Base-by-base conservation (phyloP, 2,888 invertebrate species). In the Lochmaea crataegi region DNA sequence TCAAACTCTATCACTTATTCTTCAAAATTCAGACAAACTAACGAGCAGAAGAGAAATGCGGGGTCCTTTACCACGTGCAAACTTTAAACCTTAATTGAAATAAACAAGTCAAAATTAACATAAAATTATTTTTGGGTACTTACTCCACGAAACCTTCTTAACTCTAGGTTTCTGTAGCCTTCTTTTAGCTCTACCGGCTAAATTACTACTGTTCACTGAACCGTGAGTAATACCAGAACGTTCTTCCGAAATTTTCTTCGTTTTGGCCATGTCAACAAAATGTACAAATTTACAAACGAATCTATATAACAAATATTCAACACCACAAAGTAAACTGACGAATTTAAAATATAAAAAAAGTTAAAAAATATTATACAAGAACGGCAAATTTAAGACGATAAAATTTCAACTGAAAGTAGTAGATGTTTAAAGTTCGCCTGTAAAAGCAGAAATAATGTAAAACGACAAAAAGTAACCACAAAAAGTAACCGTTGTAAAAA, bases 71-170 rank as follows among this genome's bases (percentile, higher is more conserved):
- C 32, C 32, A 32, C 32, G 32, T 32, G 32, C 32, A 32, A 32
- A 32, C 32, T 32, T 32, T n/a, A n/a, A n/a, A n/a, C n/a, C n/a
- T n/a, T n/a, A n/a, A n/a, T n/a, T n/a, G n/a, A n/a, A n/a, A n/a
- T n/a, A n/a, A n/a, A n/a, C n/a, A n/a, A n/a, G n/a, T n/a, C n/a
- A n/a, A n/a, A n/a, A n/a, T n/a, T n/a, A n/a, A n/a, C 5, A 26
- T 3, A 26, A 4, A 26, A 26, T 26, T 26, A 26, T 26, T 26
- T 26, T 26, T 26, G 26, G 26, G 32, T 32, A 83, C 83, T 83
- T 80, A 84, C 85, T 79, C 83, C 84, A 85, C 65, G 84, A 84
- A n/a, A 85, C 85, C 22, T 72, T 80, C 75, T 85, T 85, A 57
- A 80, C 74, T 61, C 77, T 65, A 11, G 74, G 51, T 61, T 81